Evolutionary conservation across 2,888 invertebrate genomes (phyloP), one percentile per base, ranked within the genome.

Genomic region (Trissonchulus sp.): DNA sequence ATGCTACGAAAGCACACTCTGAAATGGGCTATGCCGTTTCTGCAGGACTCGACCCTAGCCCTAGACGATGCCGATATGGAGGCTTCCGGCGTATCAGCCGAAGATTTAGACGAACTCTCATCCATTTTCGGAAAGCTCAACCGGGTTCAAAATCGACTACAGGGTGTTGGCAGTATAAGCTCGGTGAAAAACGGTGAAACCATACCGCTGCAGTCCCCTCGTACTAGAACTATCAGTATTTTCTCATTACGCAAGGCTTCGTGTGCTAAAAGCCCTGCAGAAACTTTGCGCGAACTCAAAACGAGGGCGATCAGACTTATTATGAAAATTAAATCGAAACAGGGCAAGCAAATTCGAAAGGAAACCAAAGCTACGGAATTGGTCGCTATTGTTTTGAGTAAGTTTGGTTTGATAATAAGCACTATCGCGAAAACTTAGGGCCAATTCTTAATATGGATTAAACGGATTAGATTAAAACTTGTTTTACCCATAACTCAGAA

Each of bases 331-430:
- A 69, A n/a, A 37, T 69, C 71, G n/a, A 23, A 69, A 69, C 71
- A 69, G 37, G 71, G 71, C 35, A 69, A 69, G 28, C 3, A n/a
- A 15, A 69, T 69, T 35, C 71, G 71, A 85, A 93, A 93, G 82
- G 99, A 99, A 84, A 89, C 95, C 77, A 96, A 99, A 86, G 98
- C 99, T 38, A 99, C 98, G 8, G 98, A 98, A 88, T 99, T 98
- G 8, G 87, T 99, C 79, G 98, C 97, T 76, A 97, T 99, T 86
- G 99, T 99, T 80, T 89, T 99, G 85, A 97, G 98, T 97, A 87
- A 90, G 90, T n/a, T n/a, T n/a, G n/a, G n/a, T 68, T 69, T 31
- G 69, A n/a, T n/a, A n/a, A n/a, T n/a, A n/a, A n/a, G n/a, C n/a
- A n/a, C n/a, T n/a, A n/a, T n/a, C n/a, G n/a, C n/a, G n/a, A n/a